Evolutionary conservation across 2,113 vertebrate species (phyloP).

Genomic region (Malaclemys terrapin): DNA sequence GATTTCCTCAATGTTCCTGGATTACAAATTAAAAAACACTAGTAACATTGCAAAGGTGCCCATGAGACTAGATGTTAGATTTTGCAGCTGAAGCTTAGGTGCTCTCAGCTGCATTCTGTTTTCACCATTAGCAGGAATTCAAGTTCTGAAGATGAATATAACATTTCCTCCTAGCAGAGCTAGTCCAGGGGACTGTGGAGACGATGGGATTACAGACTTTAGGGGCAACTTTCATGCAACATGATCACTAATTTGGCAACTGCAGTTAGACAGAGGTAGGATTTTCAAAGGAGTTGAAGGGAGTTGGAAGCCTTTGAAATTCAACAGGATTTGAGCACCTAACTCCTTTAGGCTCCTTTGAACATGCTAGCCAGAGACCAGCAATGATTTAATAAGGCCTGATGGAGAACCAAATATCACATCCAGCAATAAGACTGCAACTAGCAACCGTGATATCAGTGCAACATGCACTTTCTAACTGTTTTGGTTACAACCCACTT

Average conservation of each 20-base stretch:
- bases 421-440: not conserved
- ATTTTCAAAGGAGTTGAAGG: not conserved
- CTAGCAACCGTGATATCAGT: fast-evolving
- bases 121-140: fast-evolving
- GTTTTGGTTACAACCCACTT: fast-evolving
- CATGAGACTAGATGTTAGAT: fast-evolving
- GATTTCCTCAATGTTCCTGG: constrained; percentile 96
- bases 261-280: not conserved
- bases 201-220: not conserved
- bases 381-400: not conserved
- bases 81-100: fast-evolving
- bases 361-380: not conserved
- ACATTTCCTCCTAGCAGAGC: not conserved
- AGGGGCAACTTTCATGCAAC: not conserved
- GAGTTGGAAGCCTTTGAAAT: not conserved
- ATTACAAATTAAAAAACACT: constrained; percentile 4
- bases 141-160: fast-evolving
- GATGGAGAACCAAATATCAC: not conserved
- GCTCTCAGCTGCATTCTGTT: fast-evolving
- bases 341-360: fast-evolving
- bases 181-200: fast-evolving
- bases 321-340: not conserved
- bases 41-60: not conserved
- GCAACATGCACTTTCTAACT: not conserved
- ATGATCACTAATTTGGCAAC: not conserved